Evolutionary conservation across 2,113 vertebrate species (phyloP).

Genomic region (Bos indicus): DNA sequence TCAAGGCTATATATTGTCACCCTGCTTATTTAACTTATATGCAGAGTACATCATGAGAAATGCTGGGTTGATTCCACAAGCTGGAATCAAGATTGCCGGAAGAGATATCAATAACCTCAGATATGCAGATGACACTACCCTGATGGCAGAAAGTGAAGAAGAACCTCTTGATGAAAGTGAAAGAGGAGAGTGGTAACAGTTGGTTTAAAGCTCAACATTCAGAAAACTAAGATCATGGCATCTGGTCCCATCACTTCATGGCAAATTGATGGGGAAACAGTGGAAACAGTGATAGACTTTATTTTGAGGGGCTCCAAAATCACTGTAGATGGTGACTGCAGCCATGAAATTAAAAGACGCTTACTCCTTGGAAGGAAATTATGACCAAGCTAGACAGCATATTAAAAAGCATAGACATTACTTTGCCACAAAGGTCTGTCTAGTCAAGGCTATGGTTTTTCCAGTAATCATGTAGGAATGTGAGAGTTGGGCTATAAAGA

Average conservation of each 20-base stretch:
- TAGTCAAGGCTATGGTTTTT: not conserved
- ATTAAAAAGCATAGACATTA: not conserved
- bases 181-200: not conserved
- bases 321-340: not conserved
- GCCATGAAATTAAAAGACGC: not conserved
- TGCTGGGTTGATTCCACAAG: not conserved
- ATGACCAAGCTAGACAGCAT: not conserved
- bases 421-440: not conserved
- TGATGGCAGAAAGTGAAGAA: not conserved
- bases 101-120: not conserved
- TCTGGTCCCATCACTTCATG: not conserved
- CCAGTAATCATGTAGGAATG: not conserved
- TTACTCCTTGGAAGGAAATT: not conserved
- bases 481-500: not conserved
- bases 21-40: not conserved
- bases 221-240: not conserved
- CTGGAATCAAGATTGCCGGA: not conserved
- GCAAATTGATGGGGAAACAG: not conserved
- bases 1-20: not conserved
- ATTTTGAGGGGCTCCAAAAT: not conserved
- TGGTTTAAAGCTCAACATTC: not conserved
- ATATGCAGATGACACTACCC: not conserved
- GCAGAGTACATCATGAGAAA: not conserved
- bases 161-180: not conserved
- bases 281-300: not conserved